Evolutionary conservation across 2,113 vertebrate genomes (phyloP).

Genomic region (Pseudolaguvia tuberculata): DNA sequence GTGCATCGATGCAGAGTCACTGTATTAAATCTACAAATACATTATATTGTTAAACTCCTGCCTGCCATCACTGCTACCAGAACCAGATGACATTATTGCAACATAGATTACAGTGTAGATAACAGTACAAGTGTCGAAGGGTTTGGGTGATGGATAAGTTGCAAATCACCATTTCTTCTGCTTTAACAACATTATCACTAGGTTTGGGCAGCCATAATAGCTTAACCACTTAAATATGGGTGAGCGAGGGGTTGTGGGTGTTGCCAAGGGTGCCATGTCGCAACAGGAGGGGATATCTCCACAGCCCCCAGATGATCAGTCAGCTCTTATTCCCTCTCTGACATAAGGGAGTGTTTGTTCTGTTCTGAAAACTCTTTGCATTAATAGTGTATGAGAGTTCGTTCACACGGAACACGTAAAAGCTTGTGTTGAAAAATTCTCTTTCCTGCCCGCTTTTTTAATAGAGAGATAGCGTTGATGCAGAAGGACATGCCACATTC

Average conservation of each 20-base stretch:
- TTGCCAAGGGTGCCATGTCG: constrained; percentile 35
- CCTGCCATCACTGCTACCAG: background rate
- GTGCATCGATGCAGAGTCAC: background rate
- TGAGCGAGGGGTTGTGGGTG: constrained; percentile 28
- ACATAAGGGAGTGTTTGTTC: constrained; percentile 58
- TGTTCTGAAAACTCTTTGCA: constrained; percentile 54
- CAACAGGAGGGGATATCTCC: constrained; percentile 29
- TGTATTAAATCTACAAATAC: background rate
- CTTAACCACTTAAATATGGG: background rate
- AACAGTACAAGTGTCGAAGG: background rate
- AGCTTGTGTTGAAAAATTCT: constrained; percentile 56
- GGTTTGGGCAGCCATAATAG: background rate
- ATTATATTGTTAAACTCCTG: background rate
- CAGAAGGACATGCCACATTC: constrained; percentile 2
- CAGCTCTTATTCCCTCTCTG: constrained; percentile 45
- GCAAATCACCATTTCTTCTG: background rate
- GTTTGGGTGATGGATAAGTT: too few species aligned
- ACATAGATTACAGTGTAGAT: background rate
- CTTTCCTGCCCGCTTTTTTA: constrained; percentile 41
- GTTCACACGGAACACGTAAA: constrained; percentile 55
- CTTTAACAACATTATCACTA: background rate
- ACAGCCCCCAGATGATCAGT: constrained; percentile 50
- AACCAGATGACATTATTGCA: background rate
- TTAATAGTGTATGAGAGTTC: constrained; percentile 60
- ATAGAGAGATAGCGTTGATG: constrained; percentile 26